Percentiles rank a stretch among this genome's conserved stretches.
Conservation (phyloP, 2,888 invertebrate genomes). For the Drosophila stalkeri region DNA sequence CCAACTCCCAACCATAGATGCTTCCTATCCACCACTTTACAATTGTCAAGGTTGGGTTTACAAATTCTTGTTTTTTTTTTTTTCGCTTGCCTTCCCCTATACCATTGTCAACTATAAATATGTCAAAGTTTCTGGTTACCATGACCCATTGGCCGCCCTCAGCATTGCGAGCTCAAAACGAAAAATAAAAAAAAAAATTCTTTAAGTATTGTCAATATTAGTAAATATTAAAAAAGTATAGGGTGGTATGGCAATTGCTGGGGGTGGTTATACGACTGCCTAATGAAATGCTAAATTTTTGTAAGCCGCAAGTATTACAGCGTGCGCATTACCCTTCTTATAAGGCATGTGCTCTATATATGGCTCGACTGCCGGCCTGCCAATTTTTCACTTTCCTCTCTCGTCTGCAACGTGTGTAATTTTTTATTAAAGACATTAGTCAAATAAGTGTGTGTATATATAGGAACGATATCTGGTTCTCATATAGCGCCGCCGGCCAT, state of each 20-base stretch:
- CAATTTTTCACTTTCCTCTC: slow-evolving; percentile 75
- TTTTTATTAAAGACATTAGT: slow-evolving; percentile 81
- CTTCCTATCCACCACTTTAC: slow-evolving; percentile 69
- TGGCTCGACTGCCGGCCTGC: slow-evolving; percentile 35
- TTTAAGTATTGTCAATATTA: slow-evolving; percentile 84
- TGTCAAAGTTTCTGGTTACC: slow-evolving; percentile 81
- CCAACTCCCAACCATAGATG: slow-evolving; percentile 27
- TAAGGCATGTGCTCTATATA: slow-evolving; percentile 6
- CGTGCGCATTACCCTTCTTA: slow-evolving; percentile 53
- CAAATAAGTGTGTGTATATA: slow-evolving; percentile 73
- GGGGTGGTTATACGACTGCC: slow-evolving; percentile 35
- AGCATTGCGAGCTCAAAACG: slow-evolving; percentile 15
- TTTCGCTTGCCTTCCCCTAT: not conserved
- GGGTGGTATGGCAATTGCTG: slow-evolving; percentile 45
- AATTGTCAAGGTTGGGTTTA: slow-evolving; percentile 76
- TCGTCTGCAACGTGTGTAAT: slow-evolving; percentile 68
- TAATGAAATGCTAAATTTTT: slow-evolving; percentile 78
- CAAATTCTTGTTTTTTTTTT: slow-evolving; percentile 5
- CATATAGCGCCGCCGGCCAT: slow-evolving; percentile 69
- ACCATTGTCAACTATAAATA: slow-evolving; percentile 77
- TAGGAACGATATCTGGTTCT: slow-evolving; percentile 55
- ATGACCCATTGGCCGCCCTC: slow-evolving; percentile 67
- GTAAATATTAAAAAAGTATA: slow-evolving; percentile 82
- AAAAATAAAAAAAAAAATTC: slow-evolving; percentile 35
- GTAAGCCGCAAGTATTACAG: slow-evolving; percentile 79